phyloP scores from a whole-genome alignment of 2,888 invertebrate species.

The Lacanobia wlatinum region DNA sequence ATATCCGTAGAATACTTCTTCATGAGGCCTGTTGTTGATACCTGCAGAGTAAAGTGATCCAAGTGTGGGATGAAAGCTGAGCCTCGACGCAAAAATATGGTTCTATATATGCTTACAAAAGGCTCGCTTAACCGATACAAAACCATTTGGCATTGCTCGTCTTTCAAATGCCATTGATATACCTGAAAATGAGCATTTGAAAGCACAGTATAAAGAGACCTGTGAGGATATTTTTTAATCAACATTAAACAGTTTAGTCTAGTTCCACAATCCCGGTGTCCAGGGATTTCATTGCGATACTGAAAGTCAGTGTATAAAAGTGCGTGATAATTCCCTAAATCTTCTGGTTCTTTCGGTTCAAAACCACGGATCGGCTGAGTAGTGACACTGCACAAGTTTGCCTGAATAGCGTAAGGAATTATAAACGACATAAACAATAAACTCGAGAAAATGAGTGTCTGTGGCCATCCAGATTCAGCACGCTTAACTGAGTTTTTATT shows the following conservation, averaged over 20 bases:
- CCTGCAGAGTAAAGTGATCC: constrained; percentile 44
- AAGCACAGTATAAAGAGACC: constrained; percentile 64
- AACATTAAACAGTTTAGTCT: constrained; percentile 64
- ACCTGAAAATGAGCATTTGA: constrained; percentile 51
- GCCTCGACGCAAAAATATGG: constrained; percentile 71
- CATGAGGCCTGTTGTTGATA: constrained; percentile 61
- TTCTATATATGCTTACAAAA: constrained; percentile 53
- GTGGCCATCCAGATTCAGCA: constrained; percentile 56
- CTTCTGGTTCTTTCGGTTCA: constrained; percentile 58
- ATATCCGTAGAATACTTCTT: constrained; percentile 49
- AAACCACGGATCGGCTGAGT: constrained; percentile 66
- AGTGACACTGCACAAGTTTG: constrained; percentile 66
- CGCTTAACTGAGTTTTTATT: constrained; percentile 61
- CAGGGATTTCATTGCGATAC: background rate
- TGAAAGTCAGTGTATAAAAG: constrained; percentile 33
- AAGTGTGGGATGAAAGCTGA: constrained; percentile 63
- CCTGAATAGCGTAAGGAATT: constrained; percentile 69
- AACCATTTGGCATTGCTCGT: constrained; percentile 59
- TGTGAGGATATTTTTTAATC: constrained; percentile 51
- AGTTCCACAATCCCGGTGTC: constrained; percentile 52
- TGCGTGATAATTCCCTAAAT: constrained; percentile 54
- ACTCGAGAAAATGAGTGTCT: constrained; percentile 60
- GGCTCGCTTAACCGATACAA: constrained; percentile 64
- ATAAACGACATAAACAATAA: constrained; percentile 70
- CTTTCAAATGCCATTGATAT: constrained; percentile 60